A percentile compares a stretch with the other conserved stretches of the same genome.
These are phyloP conservation scores for Cryptophagus acutangulus DNA, from an alignment of 2,888 invertebrate genomes.

Conservation along the genomic window DNA sequence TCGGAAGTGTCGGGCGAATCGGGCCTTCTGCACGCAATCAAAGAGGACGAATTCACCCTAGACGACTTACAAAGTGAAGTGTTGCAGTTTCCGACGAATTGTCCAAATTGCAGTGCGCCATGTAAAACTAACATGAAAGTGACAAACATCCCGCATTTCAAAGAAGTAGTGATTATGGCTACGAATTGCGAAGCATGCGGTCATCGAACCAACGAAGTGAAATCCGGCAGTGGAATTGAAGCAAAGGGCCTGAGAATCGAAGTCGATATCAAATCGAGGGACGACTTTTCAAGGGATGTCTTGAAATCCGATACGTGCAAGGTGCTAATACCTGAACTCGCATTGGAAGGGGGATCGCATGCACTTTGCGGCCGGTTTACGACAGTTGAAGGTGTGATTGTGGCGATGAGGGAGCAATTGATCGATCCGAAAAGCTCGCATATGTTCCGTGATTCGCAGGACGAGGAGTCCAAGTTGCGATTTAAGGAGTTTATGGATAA, in stretches of 20 bases:
- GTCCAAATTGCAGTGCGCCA: slow-evolving; percentile 76
- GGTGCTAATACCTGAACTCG: slow-evolving; percentile 79
- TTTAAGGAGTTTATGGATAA: slow-evolving; percentile 62
- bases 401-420: slow-evolving; percentile 74
- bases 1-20: slow-evolving; percentile 47
- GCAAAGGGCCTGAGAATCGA: slow-evolving; percentile 72
- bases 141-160: slow-evolving; percentile 92
- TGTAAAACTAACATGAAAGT: slow-evolving; percentile 92
- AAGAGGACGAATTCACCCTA: slow-evolving; percentile 56
- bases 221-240: slow-evolving; percentile 87
- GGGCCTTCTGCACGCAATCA: slow-evolving; percentile 53
- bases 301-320: slow-evolving; percentile 86
- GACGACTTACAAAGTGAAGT: slow-evolving; percentile 70
- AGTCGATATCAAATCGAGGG: slow-evolving; percentile 61
- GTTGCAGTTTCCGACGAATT: slow-evolving; percentile 78
- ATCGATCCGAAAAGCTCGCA: slow-evolving; percentile 55
- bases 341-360: slow-evolving; percentile 77
- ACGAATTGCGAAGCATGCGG: slow-evolving; percentile 90
- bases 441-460: slow-evolving; percentile 69
- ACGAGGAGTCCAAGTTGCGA: slow-evolving; percentile 51
- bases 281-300: slow-evolving; percentile 89
- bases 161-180: slow-evolving; percentile 97
- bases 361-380: slow-evolving; percentile 91
- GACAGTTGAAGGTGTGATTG: slow-evolving; percentile 86
- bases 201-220: slow-evolving; percentile 90